Base-by-base conservation (phyloP, 1,140 invertebrate genomes). In the Bursaphelenchus mucronatus region DNA sequence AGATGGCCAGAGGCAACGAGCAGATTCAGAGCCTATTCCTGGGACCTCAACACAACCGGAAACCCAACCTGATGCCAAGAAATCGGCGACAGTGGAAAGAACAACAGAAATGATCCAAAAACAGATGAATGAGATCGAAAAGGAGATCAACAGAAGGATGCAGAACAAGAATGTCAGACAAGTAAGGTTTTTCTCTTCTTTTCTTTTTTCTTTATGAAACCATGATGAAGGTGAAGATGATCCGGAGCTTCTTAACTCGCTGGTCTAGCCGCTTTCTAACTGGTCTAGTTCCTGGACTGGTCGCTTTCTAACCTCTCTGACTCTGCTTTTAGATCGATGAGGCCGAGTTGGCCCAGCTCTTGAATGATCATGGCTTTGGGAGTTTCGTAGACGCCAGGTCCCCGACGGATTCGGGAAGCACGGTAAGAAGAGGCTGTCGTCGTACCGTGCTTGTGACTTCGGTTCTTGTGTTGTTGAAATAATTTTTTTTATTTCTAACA, bases 121-220 rank as follows among this genome's bases (percentile, higher is more conserved):
- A 58, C 76, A 79, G 55, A 78, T 79, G 72, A 74, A 64, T 15
- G 76, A 79, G 57, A 79, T 79, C 43, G 76, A 79, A 43, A 75
- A 78, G 30, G 76, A 79, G 58, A 78, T 79, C 47, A 74, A 49
- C 41, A 61, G 76, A 43, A 47, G 78, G 15, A 71, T 80, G 39
- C 76, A 79, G 61, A 79, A 79, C 56, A 74, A 80, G 59, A 78
- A 79, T 65, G 68, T 79, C 40, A 76, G 71, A 70, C 75, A 78
- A 73, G 76, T 78, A 15, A 67, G 67, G 11, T 8, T 63, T 10
- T 13, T 41, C 9, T 43, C 57, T 46, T 49, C 15, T 46, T 44
- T n/a, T 2, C 11, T 21, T 8, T 0, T 17, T n/a, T 21, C 17
- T 30, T 17, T 21, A 62, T 19, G 17, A 58, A 46, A 59, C 11